Percentiles rank a stretch among this genome's conserved stretches.
phyloP scores from a whole-genome alignment of 2,113 vertebrate species.

The Pycnonotus jocosus region DNA sequence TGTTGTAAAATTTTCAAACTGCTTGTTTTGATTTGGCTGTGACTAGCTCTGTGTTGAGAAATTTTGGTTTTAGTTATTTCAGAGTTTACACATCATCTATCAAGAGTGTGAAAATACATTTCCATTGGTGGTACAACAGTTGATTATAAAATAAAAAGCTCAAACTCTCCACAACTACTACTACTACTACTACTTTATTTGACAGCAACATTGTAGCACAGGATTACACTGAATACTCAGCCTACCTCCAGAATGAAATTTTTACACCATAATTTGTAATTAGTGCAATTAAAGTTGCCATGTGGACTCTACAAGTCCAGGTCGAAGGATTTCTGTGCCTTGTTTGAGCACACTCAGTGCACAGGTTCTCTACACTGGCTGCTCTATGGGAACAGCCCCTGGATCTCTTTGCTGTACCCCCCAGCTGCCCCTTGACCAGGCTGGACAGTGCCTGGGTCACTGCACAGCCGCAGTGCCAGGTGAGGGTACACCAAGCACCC shows the following conservation, averaged over 20 bases:
- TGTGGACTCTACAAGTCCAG: not conserved
- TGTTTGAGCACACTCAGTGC: not conserved
- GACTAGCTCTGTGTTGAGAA: not conserved
- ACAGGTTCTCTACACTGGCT: not conserved
- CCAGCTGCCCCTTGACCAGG: fast-evolving
- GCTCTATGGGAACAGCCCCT: not conserved
- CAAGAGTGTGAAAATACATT: not conserved
- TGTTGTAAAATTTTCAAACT: conserved; percentile 21
- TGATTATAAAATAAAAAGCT: not conserved
- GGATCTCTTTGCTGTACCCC: not conserved
- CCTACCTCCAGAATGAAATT: not conserved
- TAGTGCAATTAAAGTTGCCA: not conserved
- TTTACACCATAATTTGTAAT: not conserved
- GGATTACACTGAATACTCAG: not conserved
- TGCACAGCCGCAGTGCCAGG: not conserved
- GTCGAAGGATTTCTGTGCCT: not conserved
- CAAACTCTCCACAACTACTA: not conserved
- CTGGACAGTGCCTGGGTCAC: not conserved
- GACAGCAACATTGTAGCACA: not conserved
- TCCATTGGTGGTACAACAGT: not conserved
- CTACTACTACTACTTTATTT: not conserved
- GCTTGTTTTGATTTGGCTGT: conserved; percentile 35
- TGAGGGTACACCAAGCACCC: not conserved
- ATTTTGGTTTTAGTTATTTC: not conserved
- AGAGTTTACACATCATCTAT: conserved; percentile 8